phyloP scores from a whole-genome alignment of 2,797 vertebrate genomes.

The Fistularia commersonii region DNA sequence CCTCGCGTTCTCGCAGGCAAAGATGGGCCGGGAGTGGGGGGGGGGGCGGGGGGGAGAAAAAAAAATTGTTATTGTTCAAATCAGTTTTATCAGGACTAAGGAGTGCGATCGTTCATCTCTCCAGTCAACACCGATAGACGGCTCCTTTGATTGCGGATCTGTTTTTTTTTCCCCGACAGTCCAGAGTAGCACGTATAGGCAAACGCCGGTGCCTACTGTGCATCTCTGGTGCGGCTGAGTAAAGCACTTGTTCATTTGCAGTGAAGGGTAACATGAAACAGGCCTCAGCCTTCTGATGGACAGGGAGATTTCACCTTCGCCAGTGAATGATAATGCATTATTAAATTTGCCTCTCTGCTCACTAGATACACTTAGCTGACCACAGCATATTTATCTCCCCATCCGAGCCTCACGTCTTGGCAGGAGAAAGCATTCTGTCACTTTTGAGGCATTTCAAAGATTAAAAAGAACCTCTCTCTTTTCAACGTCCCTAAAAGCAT shows the following conservation, averaged over 20 bases:
- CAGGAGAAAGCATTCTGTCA: constrained; percentile 99
- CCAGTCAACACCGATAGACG: constrained; percentile 50
- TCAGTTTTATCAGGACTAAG: constrained; percentile 37
- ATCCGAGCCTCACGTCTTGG: constrained; percentile 98
- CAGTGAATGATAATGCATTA: constrained; percentile 99
- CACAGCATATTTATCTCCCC: constrained; percentile 99
- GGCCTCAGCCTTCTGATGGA: constrained; percentile 84
- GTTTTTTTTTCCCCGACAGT: constrained; percentile 46
- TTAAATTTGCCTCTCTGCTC: constrained; percentile 99
- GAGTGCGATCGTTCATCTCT: constrained; percentile 52
- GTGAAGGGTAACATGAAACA: constrained; percentile 81
- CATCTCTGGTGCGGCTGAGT: constrained; percentile 72
- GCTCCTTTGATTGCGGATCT: constrained; percentile 59
- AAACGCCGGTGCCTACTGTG: constrained; percentile 60
- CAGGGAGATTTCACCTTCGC: constrained; percentile 99
- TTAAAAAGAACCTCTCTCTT: constrained; percentile 99
- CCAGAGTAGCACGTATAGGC: constrained; percentile 24
- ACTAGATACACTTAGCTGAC: constrained; percentile 99
- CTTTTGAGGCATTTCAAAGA: constrained; percentile 99
- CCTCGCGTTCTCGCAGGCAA: constrained; percentile 52
- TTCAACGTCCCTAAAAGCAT: constrained; percentile 98
- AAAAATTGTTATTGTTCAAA: constrained; percentile 48
- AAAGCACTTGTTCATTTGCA: constrained; percentile 78
- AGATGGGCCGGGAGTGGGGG: constrained; percentile 2
- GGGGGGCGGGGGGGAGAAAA: constrained; percentile 2